Conservation (phyloP, 2,113 vertebrate genomes). For the Vanacampus margaritifer region DNA sequence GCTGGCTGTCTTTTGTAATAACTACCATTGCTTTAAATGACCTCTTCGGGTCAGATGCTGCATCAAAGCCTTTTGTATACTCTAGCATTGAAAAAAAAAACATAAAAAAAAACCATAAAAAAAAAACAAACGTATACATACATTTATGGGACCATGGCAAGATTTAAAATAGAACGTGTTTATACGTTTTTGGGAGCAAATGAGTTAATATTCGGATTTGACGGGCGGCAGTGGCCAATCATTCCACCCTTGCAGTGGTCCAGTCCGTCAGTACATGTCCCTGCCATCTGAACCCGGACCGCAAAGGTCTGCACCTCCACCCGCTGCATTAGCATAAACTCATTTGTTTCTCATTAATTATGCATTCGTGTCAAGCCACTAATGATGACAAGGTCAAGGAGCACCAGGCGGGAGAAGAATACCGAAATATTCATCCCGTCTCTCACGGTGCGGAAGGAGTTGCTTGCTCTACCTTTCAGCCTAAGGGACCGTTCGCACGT, state of each 20-base stretch:
- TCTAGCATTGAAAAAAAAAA: too few relatives aligned
- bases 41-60: too few relatives aligned
- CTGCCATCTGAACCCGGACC: not conserved
- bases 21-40: too few relatives aligned
- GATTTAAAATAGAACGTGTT: too few relatives aligned
- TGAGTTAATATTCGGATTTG: not conserved
- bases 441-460: not conserved
- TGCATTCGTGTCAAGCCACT: constrained; percentile 58
- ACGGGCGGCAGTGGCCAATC: not conserved
- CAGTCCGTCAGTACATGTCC: not conserved
- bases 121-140: too few relatives aligned
- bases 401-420: constrained; percentile 10
- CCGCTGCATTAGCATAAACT: constrained; percentile 50
- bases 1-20: too few relatives aligned
- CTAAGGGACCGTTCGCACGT: not conserved
- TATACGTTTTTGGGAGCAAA: too few relatives aligned
- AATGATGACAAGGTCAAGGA: constrained; percentile 57
- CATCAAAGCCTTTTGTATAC: too few relatives aligned
- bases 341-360: constrained; percentile 68
- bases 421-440: constrained; percentile 30
- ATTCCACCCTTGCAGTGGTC: not conserved
- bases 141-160: too few relatives aligned
- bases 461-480: not conserved
- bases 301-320: constrained; percentile 8
- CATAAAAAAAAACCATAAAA: too few relatives aligned